Evolutionary conservation across 1,140 invertebrate genomes (phyloP).

Genomic region (Pachypeltis micranthus): DNA sequence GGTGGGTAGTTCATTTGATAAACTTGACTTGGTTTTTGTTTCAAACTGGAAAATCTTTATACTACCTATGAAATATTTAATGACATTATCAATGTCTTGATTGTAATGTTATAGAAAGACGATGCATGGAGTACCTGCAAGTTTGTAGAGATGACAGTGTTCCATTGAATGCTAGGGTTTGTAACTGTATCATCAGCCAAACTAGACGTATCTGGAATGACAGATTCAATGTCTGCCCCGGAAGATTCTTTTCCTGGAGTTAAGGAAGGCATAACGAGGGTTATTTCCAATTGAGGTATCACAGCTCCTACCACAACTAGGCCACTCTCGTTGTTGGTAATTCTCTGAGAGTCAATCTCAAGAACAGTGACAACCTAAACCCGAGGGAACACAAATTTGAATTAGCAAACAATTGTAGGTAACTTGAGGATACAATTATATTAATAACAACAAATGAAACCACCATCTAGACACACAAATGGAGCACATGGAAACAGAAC

Average conservation of each 20-base stretch:
- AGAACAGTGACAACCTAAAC: conserved; percentile 57
- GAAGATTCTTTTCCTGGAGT: conserved; percentile 69
- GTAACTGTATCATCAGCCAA: conserved; percentile 52
- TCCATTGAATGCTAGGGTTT: conserved; percentile 26
- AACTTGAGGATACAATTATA: too few relatives aligned
- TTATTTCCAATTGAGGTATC: conserved; percentile 73
- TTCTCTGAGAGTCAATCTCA: conserved; percentile 55
- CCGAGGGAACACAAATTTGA: background rate
- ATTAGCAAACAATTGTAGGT: background rate
- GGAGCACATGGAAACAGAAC: too few relatives aligned
- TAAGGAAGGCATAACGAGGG: conserved; percentile 70
- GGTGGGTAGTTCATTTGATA: too few relatives aligned
- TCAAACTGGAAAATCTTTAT: too few relatives aligned
- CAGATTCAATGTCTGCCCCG: conserved; percentile 63
- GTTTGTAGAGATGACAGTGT: conserved; percentile 25
- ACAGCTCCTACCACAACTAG: conserved; percentile 60
- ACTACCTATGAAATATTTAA: too few relatives aligned
- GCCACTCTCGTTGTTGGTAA: conserved; percentile 28
- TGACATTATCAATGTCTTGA: too few relatives aligned
- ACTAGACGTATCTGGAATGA: conserved; percentile 67
- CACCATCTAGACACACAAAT: too few relatives aligned
- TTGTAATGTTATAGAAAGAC: too few relatives aligned
- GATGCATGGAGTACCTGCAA: conserved; percentile 21
- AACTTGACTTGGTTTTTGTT: too few relatives aligned
- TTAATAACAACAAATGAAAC: too few relatives aligned